Base-by-base conservation (phyloP, 2,113 vertebrate species). In the Rynchops niger region DNA sequence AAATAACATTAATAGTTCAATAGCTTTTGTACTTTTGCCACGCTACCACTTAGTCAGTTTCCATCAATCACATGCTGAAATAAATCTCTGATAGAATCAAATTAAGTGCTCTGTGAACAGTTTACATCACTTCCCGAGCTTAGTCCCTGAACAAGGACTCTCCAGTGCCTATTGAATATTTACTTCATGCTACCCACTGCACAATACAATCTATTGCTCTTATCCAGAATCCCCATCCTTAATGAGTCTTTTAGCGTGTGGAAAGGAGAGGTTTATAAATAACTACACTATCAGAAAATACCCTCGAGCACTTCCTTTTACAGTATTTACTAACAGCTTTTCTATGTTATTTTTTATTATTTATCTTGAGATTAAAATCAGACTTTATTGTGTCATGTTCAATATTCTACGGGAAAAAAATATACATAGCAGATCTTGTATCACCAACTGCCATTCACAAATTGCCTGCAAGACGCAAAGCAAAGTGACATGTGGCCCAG, bases 11-110 rank as follows among this genome's bases (percentile, higher is more conserved):
- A 97, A 97, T 91, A 95, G 93, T 95, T 95, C 95, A 97, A 93
- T 83, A 96, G 94, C 86, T 96, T 97, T 96, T 97, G 96, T 97
- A 96, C 89, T 95, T 97, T 93, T 95, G 96, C 97, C 97, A 97
- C 95, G 93, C 53, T 90, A 86, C 89, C 96, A 97, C 95, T 96
- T 97, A 96, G 94, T 91, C 94, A 95, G 86, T 96, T 97, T 96
- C 87, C 89, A 96, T 97, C 95, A 91, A 96, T 97, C 95, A 96
- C 69, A 72, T 89, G 86, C 62, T 95, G 86, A 95, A 97, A 96
- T 97, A 95, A 97, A 95, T 96, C 90, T 96, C 90, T 52, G 81
- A 91, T 94, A 86, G 90, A 95, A 96, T 97, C 93, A 95, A 96
- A 97, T 97, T 96, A 95, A 96, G 94, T 86, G 91, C 74, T 89